Percentiles rank a stretch among this genome's conserved stretches.
phyloP scores from a whole-genome alignment of 2,113 vertebrate species.

The Protomyctophum bolini region DNA sequence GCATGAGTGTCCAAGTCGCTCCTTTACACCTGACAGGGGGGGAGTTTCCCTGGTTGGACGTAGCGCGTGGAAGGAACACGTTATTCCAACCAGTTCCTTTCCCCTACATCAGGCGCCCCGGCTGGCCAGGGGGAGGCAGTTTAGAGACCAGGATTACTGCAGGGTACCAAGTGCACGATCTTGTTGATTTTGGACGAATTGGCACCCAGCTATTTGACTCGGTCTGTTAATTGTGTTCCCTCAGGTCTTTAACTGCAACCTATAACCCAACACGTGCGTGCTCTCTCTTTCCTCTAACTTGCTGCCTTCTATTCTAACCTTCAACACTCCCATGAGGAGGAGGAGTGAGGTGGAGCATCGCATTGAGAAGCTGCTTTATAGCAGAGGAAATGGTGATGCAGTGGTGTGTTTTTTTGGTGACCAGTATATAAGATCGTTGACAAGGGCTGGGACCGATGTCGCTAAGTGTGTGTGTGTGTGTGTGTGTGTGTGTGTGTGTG shows the following conservation, averaged over 20 bases:
- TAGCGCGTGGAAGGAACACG: too few relatives aligned
- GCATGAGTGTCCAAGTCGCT: too few relatives aligned
- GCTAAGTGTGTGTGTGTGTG: constrained; percentile 35
- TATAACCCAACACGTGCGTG: not conserved
- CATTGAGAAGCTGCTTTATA: not conserved
- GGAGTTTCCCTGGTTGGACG: too few relatives aligned
- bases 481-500: constrained; percentile 24
- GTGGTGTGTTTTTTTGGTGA: constrained; percentile 14
- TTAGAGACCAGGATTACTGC: too few relatives aligned
- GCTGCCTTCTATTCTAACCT: not conserved
- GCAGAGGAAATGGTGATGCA: constrained; percentile 32
- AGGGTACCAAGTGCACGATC: too few relatives aligned
- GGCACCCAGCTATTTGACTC: not conserved
- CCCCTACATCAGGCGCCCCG: too few relatives aligned
- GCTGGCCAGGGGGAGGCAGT: too few relatives aligned
- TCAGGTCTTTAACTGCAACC: not conserved
- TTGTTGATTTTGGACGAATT: too few relatives aligned
- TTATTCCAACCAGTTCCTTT: too few relatives aligned
- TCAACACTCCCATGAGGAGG: not conserved
- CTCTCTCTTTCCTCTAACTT: not conserved
- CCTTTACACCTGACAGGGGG: too few relatives aligned
- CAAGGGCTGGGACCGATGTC: constrained; percentile 53
- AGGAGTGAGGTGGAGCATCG: not conserved
- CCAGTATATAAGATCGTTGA: constrained; percentile 49
- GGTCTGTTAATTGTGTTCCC: constrained; percentile 1